Evolutionary conservation across 1,140 invertebrate genomes (phyloP).

Genomic region (Rhopalosiphum padi): DNA sequence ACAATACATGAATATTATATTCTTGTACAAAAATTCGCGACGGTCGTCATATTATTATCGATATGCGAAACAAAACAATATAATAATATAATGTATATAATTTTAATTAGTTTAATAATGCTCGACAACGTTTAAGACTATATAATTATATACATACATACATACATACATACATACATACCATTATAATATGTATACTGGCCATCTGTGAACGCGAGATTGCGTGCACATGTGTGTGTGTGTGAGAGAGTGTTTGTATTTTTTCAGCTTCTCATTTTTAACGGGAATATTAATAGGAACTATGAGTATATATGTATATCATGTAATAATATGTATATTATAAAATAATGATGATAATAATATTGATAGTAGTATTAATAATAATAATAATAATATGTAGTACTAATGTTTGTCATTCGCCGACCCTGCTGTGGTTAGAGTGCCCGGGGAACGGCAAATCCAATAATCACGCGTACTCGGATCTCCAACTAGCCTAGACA

Average conservation of each 20-base stretch:
- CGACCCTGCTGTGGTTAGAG: slow-evolving; percentile 51
- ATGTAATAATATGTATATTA: neutral
- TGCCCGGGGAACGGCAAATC: slow-evolving; percentile 56
- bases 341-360: slow-evolving; percentile 8
- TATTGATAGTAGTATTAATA: neutral
- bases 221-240: neutral
- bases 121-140: neutral
- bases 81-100: neutral
- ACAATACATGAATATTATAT: neutral
- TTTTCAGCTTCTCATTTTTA: neutral
- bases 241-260: neutral
- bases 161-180: neutral
- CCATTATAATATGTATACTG: slow-evolving; percentile 19
- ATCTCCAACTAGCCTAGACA: slow-evolving; percentile 66
- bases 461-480: slow-evolving; percentile 66
- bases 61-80: slow-evolving; percentile 20
- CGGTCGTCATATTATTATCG: neutral
- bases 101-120: neutral
- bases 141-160: neutral
- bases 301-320: slow-evolving; percentile 28
- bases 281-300: slow-evolving; percentile 40
- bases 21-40: neutral
- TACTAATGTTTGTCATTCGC: slow-evolving; percentile 40
- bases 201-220: neutral
- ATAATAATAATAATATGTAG: neutral